Evolutionary conservation across 2,888 invertebrate species (phyloP), one percentile per base, ranked within the genome.

Genomic region (Plebejus argus): DNA sequence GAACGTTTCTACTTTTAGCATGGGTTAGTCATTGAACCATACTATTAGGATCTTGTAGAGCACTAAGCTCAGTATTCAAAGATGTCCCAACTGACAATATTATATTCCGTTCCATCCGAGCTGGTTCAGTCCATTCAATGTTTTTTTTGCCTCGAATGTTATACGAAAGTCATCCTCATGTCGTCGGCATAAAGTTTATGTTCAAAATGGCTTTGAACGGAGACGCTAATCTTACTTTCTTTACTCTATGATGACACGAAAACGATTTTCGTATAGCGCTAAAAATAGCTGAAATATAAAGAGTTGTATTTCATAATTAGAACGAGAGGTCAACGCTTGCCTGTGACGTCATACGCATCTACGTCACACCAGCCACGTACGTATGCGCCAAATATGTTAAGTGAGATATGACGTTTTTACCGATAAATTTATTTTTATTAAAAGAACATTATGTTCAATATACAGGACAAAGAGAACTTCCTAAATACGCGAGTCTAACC

Each of bases 321-420:
- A 66, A 66, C 66, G 28, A 66, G 66, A 66, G 66, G 66, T 66
- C 66, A 33, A 66, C 66, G 66, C 28, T 66, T 66, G 66, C 66
- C 66, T 33, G 28, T 66, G 66, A 66, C 66, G 66, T 66, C 66
- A 66, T 66, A 61, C 28, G 28, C 15, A 1, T 15, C 66, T 66
- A 66, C 66, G 66, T 66, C 66, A 33, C 66, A 66, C 53, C 39
- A 0, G 15, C 28, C 5, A 18, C 66, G 61, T 61, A 58, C 20
- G 23, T 66, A 28, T 66, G 66, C 15, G 28, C 66, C 33, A 66
- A 66, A 66, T 66, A 66, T 15, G 2, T 28, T 28, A 66, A 28
- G 66, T 28, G 15, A 28, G 3, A 28, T 15, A 33, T 66, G 66
- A 18, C 15, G 66, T 33, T 15, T 66, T 5, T 28, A 15, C 28